phyloP scores from a whole-genome alignment of 2,888 invertebrate genomes.

The Crematogaster levior region DNA sequence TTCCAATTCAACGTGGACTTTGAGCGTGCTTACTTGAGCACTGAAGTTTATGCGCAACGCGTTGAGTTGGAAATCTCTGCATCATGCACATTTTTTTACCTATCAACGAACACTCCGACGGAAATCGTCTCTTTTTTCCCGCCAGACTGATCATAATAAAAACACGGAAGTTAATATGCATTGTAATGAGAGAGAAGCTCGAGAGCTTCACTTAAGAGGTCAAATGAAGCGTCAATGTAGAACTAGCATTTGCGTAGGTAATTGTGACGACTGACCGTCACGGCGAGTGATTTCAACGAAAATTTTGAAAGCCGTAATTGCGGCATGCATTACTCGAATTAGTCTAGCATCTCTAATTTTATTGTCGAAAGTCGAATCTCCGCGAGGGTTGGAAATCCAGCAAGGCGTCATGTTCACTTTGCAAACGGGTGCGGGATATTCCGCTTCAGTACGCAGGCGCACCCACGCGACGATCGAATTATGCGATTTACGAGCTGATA shows the following conservation, averaged over 20 bases:
- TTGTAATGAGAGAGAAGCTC: background rate
- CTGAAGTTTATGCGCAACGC: conserved; percentile 69
- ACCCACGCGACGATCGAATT: conserved; percentile 41
- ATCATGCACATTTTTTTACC: conserved; percentile 39
- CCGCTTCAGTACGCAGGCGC: conserved; percentile 48
- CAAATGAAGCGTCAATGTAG: background rate
- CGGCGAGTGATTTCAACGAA: background rate
- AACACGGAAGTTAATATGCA: conserved; percentile 15
- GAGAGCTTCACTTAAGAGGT: background rate
- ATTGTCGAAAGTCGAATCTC: conserved; percentile 30
- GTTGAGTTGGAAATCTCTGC: conserved; percentile 65
- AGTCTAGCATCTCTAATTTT: conserved; percentile 36
- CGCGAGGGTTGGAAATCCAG: background rate
- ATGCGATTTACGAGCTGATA: conserved; percentile 50
- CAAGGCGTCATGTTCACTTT: conserved; percentile 4
- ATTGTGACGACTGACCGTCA: background rate
- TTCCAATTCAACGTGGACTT: conserved; percentile 68
- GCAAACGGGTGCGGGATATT: conserved; percentile 42
- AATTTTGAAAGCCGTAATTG: conserved; percentile 38
- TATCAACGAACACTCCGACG: conserved; percentile 1
- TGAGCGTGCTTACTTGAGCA: conserved; percentile 43
- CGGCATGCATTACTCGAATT: conserved; percentile 18
- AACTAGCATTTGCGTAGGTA: background rate
- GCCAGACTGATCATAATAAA: background rate
- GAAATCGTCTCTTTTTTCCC: conserved; percentile 4